Conservation (phyloP, 2,888 invertebrate species). For the Xylocampa areola region DNA sequence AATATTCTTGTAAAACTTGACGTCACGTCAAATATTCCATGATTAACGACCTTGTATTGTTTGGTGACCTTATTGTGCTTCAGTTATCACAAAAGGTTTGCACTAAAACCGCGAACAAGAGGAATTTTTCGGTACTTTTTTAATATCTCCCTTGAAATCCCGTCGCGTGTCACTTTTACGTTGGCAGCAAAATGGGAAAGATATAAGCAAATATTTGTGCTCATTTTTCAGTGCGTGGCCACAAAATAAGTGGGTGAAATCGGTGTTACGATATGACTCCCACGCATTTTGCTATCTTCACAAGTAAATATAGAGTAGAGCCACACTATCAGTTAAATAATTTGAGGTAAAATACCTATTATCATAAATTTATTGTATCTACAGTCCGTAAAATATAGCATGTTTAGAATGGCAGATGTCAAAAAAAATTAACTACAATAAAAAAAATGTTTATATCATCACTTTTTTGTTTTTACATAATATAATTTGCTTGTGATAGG, state of each 20-base stretch:
- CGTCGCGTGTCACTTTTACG: slow-evolving; percentile 70
- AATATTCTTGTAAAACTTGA: slow-evolving; percentile 72
- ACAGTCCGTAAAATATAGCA: no score
- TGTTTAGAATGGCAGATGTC: no score
- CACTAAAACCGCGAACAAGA: slow-evolving; percentile 69
- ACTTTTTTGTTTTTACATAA: no score
- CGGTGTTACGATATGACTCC: no score
- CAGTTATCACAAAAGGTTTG: slow-evolving; percentile 67
- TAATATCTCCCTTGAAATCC: slow-evolving; percentile 74
- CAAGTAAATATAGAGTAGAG: no score
- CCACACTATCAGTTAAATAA: no score
- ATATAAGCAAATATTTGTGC: slow-evolving; percentile 75
- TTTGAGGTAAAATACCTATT: no score
- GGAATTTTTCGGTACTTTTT: slow-evolving; percentile 70
- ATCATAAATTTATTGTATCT: no score
- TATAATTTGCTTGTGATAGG: no score
- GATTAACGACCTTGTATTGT: slow-evolving; percentile 78
- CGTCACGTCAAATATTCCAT: slow-evolving; percentile 77
- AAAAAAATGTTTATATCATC: no score
- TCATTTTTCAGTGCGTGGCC: slow-evolving; percentile 71
- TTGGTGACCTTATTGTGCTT: slow-evolving; percentile 73
- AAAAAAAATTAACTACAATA: no score
- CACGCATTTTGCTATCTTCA: no score
- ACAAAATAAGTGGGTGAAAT: slow-evolving; percentile 22
- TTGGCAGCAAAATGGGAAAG: slow-evolving; percentile 71